These are phyloP conservation scores for Stictocephala bisonia DNA, from an alignment of 2,888 invertebrate genomes.

Conservation along the genomic window DNA sequence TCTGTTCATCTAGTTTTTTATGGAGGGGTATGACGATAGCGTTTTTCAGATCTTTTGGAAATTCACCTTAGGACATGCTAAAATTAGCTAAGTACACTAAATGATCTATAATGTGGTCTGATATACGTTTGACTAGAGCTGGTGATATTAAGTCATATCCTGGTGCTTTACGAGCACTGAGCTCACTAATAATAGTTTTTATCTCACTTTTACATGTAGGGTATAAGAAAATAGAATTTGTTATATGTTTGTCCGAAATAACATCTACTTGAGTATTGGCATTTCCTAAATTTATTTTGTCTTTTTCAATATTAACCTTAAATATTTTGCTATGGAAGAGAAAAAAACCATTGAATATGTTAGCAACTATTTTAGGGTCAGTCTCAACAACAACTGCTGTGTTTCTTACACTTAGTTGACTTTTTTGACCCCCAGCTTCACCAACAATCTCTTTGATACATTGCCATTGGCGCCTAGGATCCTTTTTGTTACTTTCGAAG, in stretches of 20 bases:
- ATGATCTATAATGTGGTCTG: conserved; percentile 6
- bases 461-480: conserved; percentile 7
- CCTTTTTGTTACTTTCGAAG: neutral
- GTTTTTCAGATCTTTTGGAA: conserved; percentile 45
- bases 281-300: neutral
- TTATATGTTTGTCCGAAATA: neutral
- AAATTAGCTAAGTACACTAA: conserved; percentile 43
- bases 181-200: conserved; percentile 8
- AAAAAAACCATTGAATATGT: conserved; percentile 19
- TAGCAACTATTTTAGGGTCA: conserved; percentile 7
- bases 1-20: conserved; percentile 25
- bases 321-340: no score
- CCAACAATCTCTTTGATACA: neutral
- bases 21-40: conserved; percentile 39
- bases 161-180: conserved; percentile 8
- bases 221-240: conserved; percentile 16
- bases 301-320: no score
- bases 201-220: conserved; percentile 14
- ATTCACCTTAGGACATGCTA: neutral
- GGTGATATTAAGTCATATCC: conserved; percentile 31
- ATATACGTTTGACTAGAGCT: conserved; percentile 12
- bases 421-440: neutral
- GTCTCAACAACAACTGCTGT: neutral
- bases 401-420: neutral
- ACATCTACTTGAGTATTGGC: neutral